Base-by-base conservation (phyloP, 2,888 invertebrate species). In the Latrodectus elegans region DNA sequence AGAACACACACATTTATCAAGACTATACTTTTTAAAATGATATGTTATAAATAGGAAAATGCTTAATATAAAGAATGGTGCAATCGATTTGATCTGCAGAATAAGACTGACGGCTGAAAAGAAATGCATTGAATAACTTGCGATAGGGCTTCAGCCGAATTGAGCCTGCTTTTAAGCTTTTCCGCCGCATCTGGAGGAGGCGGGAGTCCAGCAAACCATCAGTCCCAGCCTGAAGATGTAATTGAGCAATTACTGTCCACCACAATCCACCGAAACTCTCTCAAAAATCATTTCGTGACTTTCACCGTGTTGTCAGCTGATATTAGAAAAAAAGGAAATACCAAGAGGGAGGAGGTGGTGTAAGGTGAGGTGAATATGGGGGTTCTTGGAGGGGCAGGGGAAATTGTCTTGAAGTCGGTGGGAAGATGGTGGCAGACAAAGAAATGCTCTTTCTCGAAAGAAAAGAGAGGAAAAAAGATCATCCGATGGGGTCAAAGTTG, bases 201-300 rank as follows among this genome's bases (percentile, higher is more conserved):
- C 22, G 49, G 49, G 15, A 70, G 70, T 49, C 26, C 11, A 70
- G 38, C 17, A 70, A 38, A 38, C 38, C 26, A 73, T 17, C 73
- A 71, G 71, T 64, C 79, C 71, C 60, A 72, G 71, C 60, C 70
- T 49, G 70, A 70, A 67, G 53, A 67, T 78, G 65, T 85, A 85
- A 79, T 85, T 85, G 84, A 67, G 67, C 84, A 85, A 85, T 85
- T 85, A 79, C 84, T 67, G 84, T 74, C 81, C 51, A 52, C 52
- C 65, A 22, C 65, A 65, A 65, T 67, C 65, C 51, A 64, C 49
- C 26, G 74, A 51, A 72, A 72, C 51, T 38, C n/a, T 38, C 64
- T 38, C 15, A 71, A 49, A 78, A 78, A 26, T 52, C 72, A 67
- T 52, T 38, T 84, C 84, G 84, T 84, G 84, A 84, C 84, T 84